Base-by-base conservation (phyloP, 2,113 vertebrate species). In the Limanda limanda region DNA sequence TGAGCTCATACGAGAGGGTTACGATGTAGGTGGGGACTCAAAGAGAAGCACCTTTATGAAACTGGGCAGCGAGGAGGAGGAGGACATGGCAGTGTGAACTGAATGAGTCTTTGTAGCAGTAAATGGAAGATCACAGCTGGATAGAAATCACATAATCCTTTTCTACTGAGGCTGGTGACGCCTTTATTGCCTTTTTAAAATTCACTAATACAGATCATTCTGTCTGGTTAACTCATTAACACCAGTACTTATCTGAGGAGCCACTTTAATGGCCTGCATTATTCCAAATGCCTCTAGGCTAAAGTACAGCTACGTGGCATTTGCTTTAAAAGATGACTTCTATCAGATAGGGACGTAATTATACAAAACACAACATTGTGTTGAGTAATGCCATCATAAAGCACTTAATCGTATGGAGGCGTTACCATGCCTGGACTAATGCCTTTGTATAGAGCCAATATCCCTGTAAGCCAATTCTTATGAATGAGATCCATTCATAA, bases 161-260 rank as follows among this genome's bases (percentile, higher is more conserved):
- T 73, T 40, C 81, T 74, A 71, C 82, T 67, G 37, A 51, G 77
- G 54, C 79, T 62, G 25, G 72, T 25, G 21, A 78, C 70, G 79
- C 55, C 37, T 81, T 88, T 76, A 88, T 82, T 86, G 80, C 82
- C 90, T 87, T 73, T 85, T 91, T 88, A 78, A 88, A 90, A 92
- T 88, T 81, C 85, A 83, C 79, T 81, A 90, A 87, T 90, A 88
- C 84, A 83, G 65, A 90, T 89, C 88, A 86, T 88, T 89, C 78
- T 87, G 82, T 81, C 87, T 82, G 79, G 84, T 87, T 90, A 88
- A 68, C 77, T 91, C 85, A 90, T 94, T 92, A 92, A 80, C 86
- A 82, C 83, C 88, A 68, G 87, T 72, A 62, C 85, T 83, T 84
- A 86, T 87, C 86, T 80, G 72, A 70, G 54, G 6, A 77, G 88